Evolutionary conservation across 2,113 vertebrate genomes (phyloP).

Genomic region (Electrona antarctica): DNA sequence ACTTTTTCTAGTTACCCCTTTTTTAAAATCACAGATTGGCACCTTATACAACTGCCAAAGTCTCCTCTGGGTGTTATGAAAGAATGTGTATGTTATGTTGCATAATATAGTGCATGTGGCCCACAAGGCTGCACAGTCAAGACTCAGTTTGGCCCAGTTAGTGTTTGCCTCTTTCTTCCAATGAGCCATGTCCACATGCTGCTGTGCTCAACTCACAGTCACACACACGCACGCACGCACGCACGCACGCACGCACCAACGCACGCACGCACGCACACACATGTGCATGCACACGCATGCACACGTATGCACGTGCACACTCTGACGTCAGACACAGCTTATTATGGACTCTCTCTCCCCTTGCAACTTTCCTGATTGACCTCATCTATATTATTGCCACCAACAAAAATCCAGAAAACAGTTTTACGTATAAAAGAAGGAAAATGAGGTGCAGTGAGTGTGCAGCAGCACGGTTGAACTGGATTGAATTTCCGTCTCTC

Average conservation of each 20-base stretch:
- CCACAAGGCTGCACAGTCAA: not conserved
- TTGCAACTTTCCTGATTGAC: slow-evolving; percentile 26
- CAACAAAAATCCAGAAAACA: not conserved
- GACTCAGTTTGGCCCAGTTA: slow-evolving; percentile 40
- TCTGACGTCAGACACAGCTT: slow-evolving; percentile 35
- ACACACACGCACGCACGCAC: too few species aligned
- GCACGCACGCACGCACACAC: slow-evolving; percentile 6
- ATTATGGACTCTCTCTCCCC: slow-evolving; percentile 3
- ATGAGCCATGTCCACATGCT: not conserved
- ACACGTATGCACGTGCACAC: not conserved
- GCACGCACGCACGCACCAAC: not conserved
- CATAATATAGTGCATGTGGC: too few species aligned
- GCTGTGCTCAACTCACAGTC: too few species aligned
- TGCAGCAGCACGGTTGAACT: too few species aligned
- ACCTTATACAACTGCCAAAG: too few species aligned
- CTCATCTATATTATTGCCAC: not conserved
- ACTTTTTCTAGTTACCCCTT: too few species aligned
- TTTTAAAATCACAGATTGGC: too few species aligned
- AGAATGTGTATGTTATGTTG: too few species aligned
- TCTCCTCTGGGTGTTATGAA: too few species aligned
- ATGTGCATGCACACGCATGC: not conserved
- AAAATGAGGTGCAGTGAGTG: not conserved
- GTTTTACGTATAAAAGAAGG: not conserved
- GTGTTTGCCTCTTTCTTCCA: slow-evolving; percentile 28
- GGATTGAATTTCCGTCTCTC: too few species aligned